Evolutionary conservation across 1,140 invertebrate genomes (phyloP).

Genomic region (Calliopsis andreniformis): DNA sequence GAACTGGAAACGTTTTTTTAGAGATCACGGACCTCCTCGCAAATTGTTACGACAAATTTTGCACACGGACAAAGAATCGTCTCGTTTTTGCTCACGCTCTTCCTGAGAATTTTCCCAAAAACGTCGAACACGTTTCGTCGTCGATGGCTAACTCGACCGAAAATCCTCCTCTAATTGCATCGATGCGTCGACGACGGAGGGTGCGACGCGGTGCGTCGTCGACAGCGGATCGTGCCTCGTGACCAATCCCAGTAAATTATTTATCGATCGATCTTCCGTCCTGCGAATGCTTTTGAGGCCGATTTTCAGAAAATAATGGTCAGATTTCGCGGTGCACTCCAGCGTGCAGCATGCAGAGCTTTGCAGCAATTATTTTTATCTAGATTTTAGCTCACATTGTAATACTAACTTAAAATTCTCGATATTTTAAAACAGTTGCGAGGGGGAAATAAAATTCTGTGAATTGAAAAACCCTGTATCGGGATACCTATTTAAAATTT

Average conservation of each 20-base stretch:
- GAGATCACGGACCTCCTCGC: neutral
- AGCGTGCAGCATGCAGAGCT: no score
- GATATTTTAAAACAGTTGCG: no score
- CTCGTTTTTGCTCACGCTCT: neutral
- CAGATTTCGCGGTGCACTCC: no score
- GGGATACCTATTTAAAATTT: no score
- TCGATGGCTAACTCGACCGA: neutral
- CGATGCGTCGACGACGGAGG: slow-evolving; percentile 26
- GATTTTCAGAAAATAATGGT: slow-evolving; percentile 46
- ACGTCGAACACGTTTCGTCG: slow-evolving; percentile 2
- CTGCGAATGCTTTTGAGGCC: slow-evolving; percentile 43
- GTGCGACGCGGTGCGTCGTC: slow-evolving; percentile 49
- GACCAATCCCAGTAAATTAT: slow-evolving; percentile 54
- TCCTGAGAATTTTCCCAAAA: slow-evolving; percentile 8
- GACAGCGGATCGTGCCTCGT: slow-evolving; percentile 23
- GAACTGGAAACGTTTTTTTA: neutral
- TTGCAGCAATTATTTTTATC: no score
- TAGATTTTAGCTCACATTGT: no score
- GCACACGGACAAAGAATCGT: neutral
- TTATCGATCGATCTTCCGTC: slow-evolving; percentile 61
- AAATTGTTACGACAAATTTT: neutral
- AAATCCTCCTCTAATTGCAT: slow-evolving; percentile 18
- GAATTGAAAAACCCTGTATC: no score
- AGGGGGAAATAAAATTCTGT: no score
- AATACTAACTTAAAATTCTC: no score